phyloP scores from a whole-genome alignment of 2,888 invertebrate genomes.

The Phymatocera aterrima region DNA sequence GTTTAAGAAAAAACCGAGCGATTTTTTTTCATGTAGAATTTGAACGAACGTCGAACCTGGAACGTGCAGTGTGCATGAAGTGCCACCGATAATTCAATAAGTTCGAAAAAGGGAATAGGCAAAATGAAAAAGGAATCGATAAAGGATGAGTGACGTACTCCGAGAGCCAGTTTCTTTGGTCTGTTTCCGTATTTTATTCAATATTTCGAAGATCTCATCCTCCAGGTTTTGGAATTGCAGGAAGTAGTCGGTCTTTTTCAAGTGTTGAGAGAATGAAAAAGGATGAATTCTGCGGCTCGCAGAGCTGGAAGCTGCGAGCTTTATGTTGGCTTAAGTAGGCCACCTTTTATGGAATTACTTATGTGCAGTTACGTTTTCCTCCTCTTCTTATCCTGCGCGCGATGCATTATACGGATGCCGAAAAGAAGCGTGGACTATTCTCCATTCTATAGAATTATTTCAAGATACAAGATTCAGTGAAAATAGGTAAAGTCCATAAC shows the following conservation, averaged over 20 bases:
- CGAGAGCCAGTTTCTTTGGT: too few species aligned
- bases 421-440: too few species aligned
- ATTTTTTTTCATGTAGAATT: too few species aligned
- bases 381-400: neutral
- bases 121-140: too few species aligned
- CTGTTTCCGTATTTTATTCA: neutral
- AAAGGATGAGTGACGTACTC: too few species aligned
- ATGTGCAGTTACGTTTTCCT: neutral
- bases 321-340: neutral
- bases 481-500: too few species aligned
- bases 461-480: too few species aligned
- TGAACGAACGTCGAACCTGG: too few species aligned
- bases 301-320: neutral
- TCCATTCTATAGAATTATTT: too few species aligned
- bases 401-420: too few species aligned
- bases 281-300: neutral
- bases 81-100: too few species aligned
- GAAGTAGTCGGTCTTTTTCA: neutral
- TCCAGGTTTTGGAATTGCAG: neutral
- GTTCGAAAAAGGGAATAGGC: neutral
- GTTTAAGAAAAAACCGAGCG: neutral
- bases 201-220: neutral
- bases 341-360: neutral
- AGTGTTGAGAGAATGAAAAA: neutral
- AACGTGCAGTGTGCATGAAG: too few species aligned